Conservation (phyloP, 2,888 invertebrate species). For the Caenorhabditis imperialis region DNA sequence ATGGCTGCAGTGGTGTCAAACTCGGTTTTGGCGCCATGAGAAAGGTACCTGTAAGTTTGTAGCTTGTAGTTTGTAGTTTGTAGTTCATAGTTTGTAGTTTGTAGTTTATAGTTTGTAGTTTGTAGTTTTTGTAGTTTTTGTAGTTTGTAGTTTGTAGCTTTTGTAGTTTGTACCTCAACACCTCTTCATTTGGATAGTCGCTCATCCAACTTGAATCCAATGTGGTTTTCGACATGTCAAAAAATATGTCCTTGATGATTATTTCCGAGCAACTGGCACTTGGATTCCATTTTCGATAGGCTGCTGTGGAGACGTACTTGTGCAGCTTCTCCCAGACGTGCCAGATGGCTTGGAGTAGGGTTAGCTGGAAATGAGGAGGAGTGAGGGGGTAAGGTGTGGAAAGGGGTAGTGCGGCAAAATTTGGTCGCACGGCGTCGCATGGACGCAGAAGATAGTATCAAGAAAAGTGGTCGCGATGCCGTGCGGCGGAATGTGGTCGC, state of each 20-base stretch:
- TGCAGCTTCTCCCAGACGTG: constrained; percentile 14
- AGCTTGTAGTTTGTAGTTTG: no score
- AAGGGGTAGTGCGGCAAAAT: no score
- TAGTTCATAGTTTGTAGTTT: no score
- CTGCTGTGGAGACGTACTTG: constrained; percentile 8
- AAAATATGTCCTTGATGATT: constrained; percentile 7
- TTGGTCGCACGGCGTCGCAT: no score
- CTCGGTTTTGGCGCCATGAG: no score
- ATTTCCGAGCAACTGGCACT: background rate
- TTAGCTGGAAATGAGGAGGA: constrained; percentile 13
- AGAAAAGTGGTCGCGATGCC: no score
- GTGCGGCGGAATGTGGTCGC: no score
- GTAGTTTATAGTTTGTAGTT: no score
- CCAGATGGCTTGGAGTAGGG: constrained; percentile 5
- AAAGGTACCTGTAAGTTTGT: background rate
- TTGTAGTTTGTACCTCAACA: background rate
- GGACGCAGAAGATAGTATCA: no score
- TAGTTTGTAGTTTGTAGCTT: no score
- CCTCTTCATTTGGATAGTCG: background rate
- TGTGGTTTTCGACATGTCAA: background rate
- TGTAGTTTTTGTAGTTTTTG: no score
- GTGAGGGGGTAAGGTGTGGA: no score
- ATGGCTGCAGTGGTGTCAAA: constrained; percentile 38
- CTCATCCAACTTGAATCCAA: constrained; percentile 17
- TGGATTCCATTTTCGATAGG: constrained; percentile 1